phyloP scores from a whole-genome alignment of 2,888 invertebrate species.

The Cephus spinipes region DNA sequence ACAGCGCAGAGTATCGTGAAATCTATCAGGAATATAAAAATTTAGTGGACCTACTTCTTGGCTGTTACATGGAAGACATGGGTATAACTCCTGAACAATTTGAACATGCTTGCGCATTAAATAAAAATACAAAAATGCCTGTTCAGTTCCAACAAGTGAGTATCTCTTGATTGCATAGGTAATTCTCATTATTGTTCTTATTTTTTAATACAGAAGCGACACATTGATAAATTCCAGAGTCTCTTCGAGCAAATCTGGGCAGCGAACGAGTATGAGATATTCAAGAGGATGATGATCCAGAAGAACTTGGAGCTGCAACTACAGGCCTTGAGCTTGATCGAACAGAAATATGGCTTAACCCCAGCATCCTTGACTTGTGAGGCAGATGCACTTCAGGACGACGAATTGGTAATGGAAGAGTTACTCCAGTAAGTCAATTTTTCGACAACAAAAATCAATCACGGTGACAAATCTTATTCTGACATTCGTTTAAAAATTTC shows the following conservation, averaged over 20 bases:
- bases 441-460: neutral
- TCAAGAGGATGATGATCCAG: conserved; percentile 92
- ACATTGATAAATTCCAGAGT: conserved; percentile 60
- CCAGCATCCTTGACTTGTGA: conserved; percentile 71
- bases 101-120: conserved; percentile 78
- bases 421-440: conserved; percentile 69
- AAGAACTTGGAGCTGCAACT: conserved; percentile 92
- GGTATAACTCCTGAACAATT: conserved; percentile 90
- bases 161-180: conserved; percentile 7
- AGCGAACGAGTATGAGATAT: conserved; percentile 90
- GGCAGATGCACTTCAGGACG: conserved; percentile 64
- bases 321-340: conserved; percentile 87
- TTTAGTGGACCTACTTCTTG: conserved; percentile 89
- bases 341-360: conserved; percentile 79
- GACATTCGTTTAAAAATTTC: neutral
- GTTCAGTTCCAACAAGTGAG: conserved; percentile 71
- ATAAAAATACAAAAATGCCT: conserved; percentile 65
- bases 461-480: neutral
- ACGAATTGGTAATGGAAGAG: conserved; percentile 72
- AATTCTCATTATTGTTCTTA: neutral
- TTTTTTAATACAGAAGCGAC: neutral
- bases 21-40: conserved; percentile 90
- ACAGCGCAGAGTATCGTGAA: conserved; percentile 81
- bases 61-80: conserved; percentile 93
- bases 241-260: conserved; percentile 89